Evolutionary conservation across 1,140 invertebrate genomes (phyloP).

Genomic region (Rhopalosiphum padi): DNA sequence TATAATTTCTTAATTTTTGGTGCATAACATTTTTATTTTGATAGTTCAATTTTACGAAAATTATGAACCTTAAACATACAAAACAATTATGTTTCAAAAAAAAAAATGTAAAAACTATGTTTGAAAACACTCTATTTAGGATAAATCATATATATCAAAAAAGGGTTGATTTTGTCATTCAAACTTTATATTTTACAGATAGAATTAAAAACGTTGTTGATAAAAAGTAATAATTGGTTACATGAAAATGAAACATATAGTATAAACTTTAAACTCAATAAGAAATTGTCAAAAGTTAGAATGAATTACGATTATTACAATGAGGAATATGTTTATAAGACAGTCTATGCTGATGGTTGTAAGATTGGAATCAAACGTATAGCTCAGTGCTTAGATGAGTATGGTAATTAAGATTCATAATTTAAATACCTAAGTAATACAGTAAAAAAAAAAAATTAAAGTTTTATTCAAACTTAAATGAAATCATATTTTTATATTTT

Average conservation of each 20-base stretch:
- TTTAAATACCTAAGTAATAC: background rate
- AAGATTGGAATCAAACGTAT: slow-evolving; percentile 24
- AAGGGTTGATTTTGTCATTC: background rate
- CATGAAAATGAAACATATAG: background rate
- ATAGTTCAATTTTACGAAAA: too few relatives aligned
- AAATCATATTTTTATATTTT: background rate
- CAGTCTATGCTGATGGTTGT: background rate
- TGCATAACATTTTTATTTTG: too few relatives aligned
- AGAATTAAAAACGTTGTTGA: background rate
- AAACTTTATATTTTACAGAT: background rate
- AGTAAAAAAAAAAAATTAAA: too few relatives aligned
- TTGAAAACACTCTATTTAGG: too few relatives aligned
- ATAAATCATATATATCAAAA: too few relatives aligned
- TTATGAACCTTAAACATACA: too few relatives aligned
- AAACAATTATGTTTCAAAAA: too few relatives aligned
- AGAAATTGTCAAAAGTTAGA: background rate
- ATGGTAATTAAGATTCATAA: background rate
- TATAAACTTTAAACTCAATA: background rate
- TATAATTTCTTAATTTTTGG: too few relatives aligned
- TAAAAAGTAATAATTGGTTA: background rate
- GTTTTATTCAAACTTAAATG: too few relatives aligned
- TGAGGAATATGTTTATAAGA: too few relatives aligned
- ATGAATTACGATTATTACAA: too few relatives aligned
- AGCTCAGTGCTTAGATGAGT: background rate
- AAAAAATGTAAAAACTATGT: too few relatives aligned